phyloP scores from a whole-genome alignment of 2,888 invertebrate genomes.

The Drosophila mimetica region DNA sequence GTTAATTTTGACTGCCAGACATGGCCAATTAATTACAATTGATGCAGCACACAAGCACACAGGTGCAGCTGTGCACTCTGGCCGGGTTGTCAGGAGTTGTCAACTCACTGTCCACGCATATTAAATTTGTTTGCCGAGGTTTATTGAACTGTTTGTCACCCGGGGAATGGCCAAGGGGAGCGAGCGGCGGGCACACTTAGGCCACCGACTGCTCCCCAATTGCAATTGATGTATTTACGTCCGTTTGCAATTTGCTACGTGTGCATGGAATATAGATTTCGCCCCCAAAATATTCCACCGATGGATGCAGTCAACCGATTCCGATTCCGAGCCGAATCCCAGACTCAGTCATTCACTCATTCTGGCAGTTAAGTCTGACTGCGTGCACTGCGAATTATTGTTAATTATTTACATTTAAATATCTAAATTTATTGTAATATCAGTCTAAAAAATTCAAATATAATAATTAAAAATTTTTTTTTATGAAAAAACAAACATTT shows the following conservation, averaged over 20 bases:
- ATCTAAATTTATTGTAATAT: no score
- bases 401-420: no score
- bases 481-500: not conserved
- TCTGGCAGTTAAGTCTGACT: not conserved
- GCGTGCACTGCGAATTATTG: slow-evolving; percentile 4
- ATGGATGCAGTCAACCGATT: slow-evolving; percentile 57
- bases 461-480: no score
- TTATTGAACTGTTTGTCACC: slow-evolving; percentile 73
- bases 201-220: slow-evolving; percentile 59
- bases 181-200: slow-evolving; percentile 29
- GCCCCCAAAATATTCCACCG: slow-evolving; percentile 51
- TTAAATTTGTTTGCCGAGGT: slow-evolving; percentile 62
- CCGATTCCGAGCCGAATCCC: slow-evolving; percentile 28
- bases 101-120: slow-evolving; percentile 57
- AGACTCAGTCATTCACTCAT: slow-evolving; percentile 13
- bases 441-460: no score
- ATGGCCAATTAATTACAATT: slow-evolving; percentile 67
- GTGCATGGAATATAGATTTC: slow-evolving; percentile 66
- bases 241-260: slow-evolving; percentile 78
- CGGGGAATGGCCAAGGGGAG: slow-evolving; percentile 18
- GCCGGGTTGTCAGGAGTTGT: slow-evolving; percentile 31
- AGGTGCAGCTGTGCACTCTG: not conserved
- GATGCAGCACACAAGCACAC: slow-evolving; percentile 33
- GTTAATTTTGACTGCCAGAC: slow-evolving; percentile 68
- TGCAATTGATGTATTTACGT: slow-evolving; percentile 75